Percentiles rank a stretch among this genome's conserved stretches.
These are phyloP conservation scores for Stenichneumon culpator DNA, from an alignment of 2,888 invertebrate species.

Conservation along the genomic window DNA sequence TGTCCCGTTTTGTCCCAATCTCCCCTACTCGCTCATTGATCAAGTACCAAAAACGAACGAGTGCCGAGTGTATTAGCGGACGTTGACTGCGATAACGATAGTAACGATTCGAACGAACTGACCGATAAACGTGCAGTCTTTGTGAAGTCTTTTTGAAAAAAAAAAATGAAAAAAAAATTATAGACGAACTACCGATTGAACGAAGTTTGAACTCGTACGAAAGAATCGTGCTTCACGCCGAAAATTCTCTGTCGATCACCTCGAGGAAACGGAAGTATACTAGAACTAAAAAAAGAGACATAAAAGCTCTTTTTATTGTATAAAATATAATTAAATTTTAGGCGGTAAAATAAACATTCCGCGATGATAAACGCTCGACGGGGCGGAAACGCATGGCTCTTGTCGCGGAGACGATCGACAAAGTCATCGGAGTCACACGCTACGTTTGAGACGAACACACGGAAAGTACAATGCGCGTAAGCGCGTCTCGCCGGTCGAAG, in stretches of 20 bases:
- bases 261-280: neutral
- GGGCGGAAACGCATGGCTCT: neutral
- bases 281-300: neutral
- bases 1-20: too few relatives aligned
- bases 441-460: constrained; percentile 14
- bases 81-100: constrained; percentile 9
- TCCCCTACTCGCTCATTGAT: neutral
- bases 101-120: neutral
- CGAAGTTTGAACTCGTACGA: constrained; percentile 1
- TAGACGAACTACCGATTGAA: neutral
- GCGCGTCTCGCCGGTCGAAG: constrained; percentile 11
- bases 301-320: neutral
- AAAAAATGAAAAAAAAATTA: constrained; percentile 30
- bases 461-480: constrained; percentile 1
- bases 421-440: constrained; percentile 21
- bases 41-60: neutral
- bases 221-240: neutral
- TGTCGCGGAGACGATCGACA: constrained; percentile 1
- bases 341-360: neutral
- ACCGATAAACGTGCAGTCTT: neutral
- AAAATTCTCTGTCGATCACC: neutral
- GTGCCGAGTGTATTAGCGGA: too few relatives aligned
- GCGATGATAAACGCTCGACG: neutral
- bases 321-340: neutral
- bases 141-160: too few relatives aligned